Percentiles rank a stretch among this genome's conserved stretches.
Evolutionary conservation across 2,888 invertebrate genomes (phyloP).

Genomic region (Drosophila imparisetae): DNA sequence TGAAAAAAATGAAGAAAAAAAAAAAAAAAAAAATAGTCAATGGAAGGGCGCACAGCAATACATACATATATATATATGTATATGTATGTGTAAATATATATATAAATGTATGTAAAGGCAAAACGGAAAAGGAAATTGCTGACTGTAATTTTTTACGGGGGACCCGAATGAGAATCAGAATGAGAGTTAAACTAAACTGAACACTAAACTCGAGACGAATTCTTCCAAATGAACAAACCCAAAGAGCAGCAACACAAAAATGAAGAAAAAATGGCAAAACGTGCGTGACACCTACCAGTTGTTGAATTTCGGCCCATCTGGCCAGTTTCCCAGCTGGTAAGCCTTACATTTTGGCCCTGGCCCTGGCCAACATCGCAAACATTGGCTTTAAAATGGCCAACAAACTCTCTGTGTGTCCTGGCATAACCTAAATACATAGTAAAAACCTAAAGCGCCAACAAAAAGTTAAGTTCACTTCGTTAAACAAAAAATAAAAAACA

Average conservation of each 20-base stretch:
- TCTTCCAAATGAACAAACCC: slow-evolving; percentile 72
- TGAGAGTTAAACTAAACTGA: slow-evolving; percentile 15
- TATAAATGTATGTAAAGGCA: not conserved
- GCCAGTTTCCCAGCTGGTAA: slow-evolving; percentile 27
- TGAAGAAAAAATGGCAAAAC: slow-evolving; percentile 24
- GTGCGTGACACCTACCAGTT: slow-evolving; percentile 29
- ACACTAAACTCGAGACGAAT: slow-evolving; percentile 40
- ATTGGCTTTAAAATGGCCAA: slow-evolving; percentile 39
- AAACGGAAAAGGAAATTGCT: slow-evolving; percentile 14
- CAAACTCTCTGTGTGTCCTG: slow-evolving; percentile 23
- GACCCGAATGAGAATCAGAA: slow-evolving; percentile 6
- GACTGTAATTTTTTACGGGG: slow-evolving; percentile 5
- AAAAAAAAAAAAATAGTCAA: slow-evolving; percentile 56
- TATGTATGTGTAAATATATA: not conserved
- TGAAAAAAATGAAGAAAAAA: slow-evolving; percentile 23
- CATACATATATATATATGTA: not conserved
- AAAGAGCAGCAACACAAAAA: slow-evolving; percentile 27
- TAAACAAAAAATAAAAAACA: slow-evolving; percentile 40
- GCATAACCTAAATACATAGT: slow-evolving; percentile 53
- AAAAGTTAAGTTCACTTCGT: slow-evolving; percentile 66
- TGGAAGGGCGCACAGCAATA: slow-evolving; percentile 2
- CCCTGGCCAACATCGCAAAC: not conserved
- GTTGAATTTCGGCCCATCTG: slow-evolving; percentile 20
- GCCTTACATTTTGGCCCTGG: slow-evolving; percentile 14
- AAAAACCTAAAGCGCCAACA: slow-evolving; percentile 52